Evolutionary conservation across 2,888 invertebrate species (phyloP), one percentile per base, ranked within the genome.

Genomic region (Conops quadrifasciatus): DNA sequence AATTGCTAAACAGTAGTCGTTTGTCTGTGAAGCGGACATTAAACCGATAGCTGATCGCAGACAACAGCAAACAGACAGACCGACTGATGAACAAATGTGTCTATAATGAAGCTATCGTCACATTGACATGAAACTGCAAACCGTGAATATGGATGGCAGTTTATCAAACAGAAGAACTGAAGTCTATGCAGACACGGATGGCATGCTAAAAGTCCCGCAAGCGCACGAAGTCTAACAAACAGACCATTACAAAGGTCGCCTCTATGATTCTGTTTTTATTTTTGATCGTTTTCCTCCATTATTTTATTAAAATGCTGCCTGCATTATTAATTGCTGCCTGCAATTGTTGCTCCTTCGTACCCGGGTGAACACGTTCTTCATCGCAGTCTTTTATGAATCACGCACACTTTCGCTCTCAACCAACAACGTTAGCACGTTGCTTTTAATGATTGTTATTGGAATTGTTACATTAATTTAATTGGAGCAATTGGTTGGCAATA

Each of bases 401-500:
- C n/a, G n/a, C 47, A 49, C 26, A 49, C n/a, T 13, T 63, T 24
- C 53, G 19, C 16, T 45, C 15, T 19, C 28, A 16, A 68, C 30
- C 51, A 60, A 49, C 49, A 62, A 30, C n/a, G n/a, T n/a, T n/a
- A n/a, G n/a, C n/a, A n/a, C n/a, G n/a, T n/a, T n/a, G n/a, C n/a
- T n/a, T n/a, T n/a, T n/a, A n/a, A n/a, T n/a, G n/a, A n/a, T n/a
- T 53, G 24, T 70, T 70, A 62, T 45, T 70, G 59, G 47, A 36
- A 36, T 9, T 9, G 9, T 36, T 36, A 9, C 36, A 36, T 36
- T 36, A 36, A 36, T 36, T 36, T 36, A 70, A 70, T 70, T 70
- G 62, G 63, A 63, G 69, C 69, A 70, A 56, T 70, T 70, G 56
- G 62, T 63, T 66, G 53, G 53, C 53, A 66, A 53, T 30, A 36